Percentiles rank a stretch among this genome's conserved stretches.
Evolutionary conservation across 2,888 invertebrate genomes (phyloP).

Genomic region (Conchocele bisecta): DNA sequence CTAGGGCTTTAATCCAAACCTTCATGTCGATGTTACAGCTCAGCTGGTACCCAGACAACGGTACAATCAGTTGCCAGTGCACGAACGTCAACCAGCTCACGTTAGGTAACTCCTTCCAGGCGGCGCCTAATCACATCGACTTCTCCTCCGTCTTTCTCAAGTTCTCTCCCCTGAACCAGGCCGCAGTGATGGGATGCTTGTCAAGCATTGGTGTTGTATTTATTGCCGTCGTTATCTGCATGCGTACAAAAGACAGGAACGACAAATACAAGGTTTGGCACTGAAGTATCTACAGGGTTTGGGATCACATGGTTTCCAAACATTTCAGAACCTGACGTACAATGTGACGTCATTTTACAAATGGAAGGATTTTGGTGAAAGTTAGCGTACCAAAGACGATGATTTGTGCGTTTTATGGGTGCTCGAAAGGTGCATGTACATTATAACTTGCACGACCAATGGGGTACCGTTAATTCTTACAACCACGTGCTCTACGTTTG

Average conservation of each 20-base stretch:
- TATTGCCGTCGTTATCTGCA: slow-evolving; percentile 73
- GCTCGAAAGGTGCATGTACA: no score
- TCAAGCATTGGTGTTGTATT: slow-evolving; percentile 69
- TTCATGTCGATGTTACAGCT: slow-evolving; percentile 35
- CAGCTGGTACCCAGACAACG: slow-evolving; percentile 38
- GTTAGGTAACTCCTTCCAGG: slow-evolving; percentile 66
- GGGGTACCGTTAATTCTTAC: no score
- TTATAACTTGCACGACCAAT: no score
- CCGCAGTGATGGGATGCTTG: slow-evolving; percentile 78
- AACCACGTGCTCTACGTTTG: no score
- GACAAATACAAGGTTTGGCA: slow-evolving; percentile 63
- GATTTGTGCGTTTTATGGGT: no score
- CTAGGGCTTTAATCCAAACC: no score
- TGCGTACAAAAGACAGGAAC: slow-evolving; percentile 74
- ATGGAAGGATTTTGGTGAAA: no score
- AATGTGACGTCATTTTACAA: no score
- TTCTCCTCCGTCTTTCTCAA: slow-evolving; percentile 81
- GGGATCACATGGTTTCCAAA: no score
- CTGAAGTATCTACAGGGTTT: no score
- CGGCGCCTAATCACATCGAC: slow-evolving; percentile 80
- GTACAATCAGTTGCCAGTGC: slow-evolving; percentile 30
- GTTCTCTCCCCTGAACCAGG: slow-evolving; percentile 61
- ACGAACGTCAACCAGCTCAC: slow-evolving; percentile 24
- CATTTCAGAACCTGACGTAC: no score
- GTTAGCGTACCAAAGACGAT: no score